Evolutionary conservation across 2,888 invertebrate genomes (phyloP).

Genomic region (Cheilosia variabilis): DNA sequence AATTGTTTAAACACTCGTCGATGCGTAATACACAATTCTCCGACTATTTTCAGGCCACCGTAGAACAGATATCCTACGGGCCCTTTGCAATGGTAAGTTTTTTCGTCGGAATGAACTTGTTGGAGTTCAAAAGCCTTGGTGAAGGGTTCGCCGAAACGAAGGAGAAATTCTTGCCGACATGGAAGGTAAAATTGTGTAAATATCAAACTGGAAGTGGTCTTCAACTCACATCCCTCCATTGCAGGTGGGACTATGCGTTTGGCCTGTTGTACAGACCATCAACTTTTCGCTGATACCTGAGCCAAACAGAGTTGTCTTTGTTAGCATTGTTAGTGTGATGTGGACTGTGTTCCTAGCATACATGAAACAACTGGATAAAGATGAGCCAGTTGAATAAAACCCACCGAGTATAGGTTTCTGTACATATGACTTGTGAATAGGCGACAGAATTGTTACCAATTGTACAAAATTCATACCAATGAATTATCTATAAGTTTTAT

Average conservation of each 20-base stretch:
- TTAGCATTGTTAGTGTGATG: constrained; percentile 88
- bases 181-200: constrained; percentile 80
- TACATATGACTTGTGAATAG: neutral
- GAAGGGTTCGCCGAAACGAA: constrained; percentile 88
- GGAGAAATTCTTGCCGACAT: constrained; percentile 90
- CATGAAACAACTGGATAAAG: constrained; percentile 85
- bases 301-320: constrained; percentile 89
- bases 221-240: neutral
- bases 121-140: constrained; percentile 87
- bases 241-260: constrained; percentile 86
- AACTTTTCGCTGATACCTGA: constrained; percentile 90
- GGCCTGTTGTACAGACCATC: constrained; percentile 90
- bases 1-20: too few species aligned
- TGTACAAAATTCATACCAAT: constrained; percentile 24
- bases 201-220: neutral
- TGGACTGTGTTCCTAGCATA: constrained; percentile 92
- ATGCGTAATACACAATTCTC: neutral
- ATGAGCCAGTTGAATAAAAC: constrained; percentile 16
- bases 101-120: constrained; percentile 89
- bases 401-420: constrained; percentile 9
- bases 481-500: constrained; percentile 23
- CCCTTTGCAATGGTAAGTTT: constrained; percentile 90
- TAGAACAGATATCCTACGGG: constrained; percentile 90
- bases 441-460: constrained; percentile 2
- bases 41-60: constrained; percentile 84